Percentiles rank a stretch among this genome's conserved stretches.
phyloP scores from a whole-genome alignment of 2,888 invertebrate species.

The Thecocarcelia acutangulata region DNA sequence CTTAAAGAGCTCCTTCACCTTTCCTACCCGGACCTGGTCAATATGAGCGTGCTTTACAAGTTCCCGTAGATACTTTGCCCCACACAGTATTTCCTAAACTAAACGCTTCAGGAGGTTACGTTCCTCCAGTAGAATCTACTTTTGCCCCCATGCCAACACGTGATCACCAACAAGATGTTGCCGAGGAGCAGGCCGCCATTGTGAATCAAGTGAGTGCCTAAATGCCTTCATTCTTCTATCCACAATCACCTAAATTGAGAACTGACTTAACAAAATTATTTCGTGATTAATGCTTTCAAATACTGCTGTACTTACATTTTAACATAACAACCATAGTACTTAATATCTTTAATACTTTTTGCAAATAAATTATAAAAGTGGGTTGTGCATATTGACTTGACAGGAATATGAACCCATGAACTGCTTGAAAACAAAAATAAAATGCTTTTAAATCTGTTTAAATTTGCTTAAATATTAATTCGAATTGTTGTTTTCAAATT shows the following conservation, averaged over 20 bases:
- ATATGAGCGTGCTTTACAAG: constrained; percentile 78
- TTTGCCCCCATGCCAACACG: constrained; percentile 81
- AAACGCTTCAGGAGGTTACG: constrained; percentile 81
- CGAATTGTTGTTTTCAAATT: not conserved
- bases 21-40: constrained; percentile 83
- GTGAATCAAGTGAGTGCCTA: constrained; percentile 79
- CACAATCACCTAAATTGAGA: constrained; percentile 45
- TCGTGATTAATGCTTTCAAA: constrained; percentile 20
- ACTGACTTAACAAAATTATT: constrained; percentile 29
- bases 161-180: constrained; percentile 81
- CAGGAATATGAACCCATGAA: constrained; percentile 36
- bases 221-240: constrained; percentile 51
- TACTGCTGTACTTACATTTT: constrained; percentile 41
- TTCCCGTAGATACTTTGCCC: constrained; percentile 81
- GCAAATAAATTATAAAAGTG: constrained; percentile 49
- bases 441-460: constrained; percentile 30
- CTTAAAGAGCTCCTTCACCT: constrained; percentile 83
- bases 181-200: constrained; percentile 80
- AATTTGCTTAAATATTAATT: not conserved
- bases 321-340: constrained; percentile 43
- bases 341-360: constrained; percentile 7
- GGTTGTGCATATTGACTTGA: constrained; percentile 38
- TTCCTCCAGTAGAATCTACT: constrained; percentile 75
- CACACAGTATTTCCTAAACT: constrained; percentile 83
- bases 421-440: constrained; percentile 38